Evolutionary conservation across 2,113 vertebrate species (phyloP), one percentile per base, ranked within the genome.

Genomic region (Bos javanicus): DNA sequence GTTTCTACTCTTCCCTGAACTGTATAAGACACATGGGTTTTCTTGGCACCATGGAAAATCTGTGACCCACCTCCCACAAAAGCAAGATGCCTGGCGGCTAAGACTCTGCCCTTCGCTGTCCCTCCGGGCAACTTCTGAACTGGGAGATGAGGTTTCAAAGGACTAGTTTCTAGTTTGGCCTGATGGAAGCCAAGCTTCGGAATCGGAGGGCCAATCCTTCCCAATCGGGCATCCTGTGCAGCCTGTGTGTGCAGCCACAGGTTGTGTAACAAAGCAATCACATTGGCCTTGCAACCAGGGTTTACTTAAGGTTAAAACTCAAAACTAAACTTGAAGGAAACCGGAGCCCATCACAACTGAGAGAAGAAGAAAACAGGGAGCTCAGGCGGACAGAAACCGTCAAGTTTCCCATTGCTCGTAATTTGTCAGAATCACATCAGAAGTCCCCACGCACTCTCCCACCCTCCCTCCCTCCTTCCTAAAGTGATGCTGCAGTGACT

Each of bases 291-390:
- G 52, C 84, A 87, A 80, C 30, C 46, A 67, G 43, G 74, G 33
- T 94, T 88, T 48, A 60, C 84, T 94, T 86, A 95, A 90, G 54
- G 54, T 54, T 86, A 85, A 97, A 98, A 94, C 81, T 94, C 74
- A 92, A 85, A 90, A 88, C 82, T 39, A 67, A 78, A 94, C 64
- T 95, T 60, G 11, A 84, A 59, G 16, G 67, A 81, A 94, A 60
- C 60, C 9, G 86, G 52, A 95, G 43, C 60, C 50, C 50, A 92
- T 52, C 28, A 60, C 67, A 91, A 86, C 39, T 52, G 59, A 96
- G 71, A 78, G 19, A 62, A 76, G 62, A 36, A 84, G 28, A 89
- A 87, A 93, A 87, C 13, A 96, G 7, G 46, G 93, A 76, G 46
- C 25, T 54, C 36, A 23, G 14, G 43, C 54, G 36, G 81, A 88